phyloP scores from a whole-genome alignment of 2,888 invertebrate species.

The Meiosimyza decipiens region DNA sequence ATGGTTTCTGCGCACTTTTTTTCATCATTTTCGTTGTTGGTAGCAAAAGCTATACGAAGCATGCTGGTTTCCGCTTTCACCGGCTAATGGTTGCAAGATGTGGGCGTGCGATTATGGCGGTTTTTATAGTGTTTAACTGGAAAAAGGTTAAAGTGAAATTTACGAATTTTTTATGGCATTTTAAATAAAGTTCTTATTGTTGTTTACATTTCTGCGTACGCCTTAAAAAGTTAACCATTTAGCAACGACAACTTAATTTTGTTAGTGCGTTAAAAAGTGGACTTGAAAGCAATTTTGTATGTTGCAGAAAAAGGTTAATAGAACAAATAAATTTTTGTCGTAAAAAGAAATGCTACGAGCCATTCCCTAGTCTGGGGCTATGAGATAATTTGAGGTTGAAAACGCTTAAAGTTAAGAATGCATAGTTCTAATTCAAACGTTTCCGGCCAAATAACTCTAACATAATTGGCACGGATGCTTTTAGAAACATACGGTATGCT shows the following conservation, averaged over 20 bases:
- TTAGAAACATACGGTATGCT: too few relatives aligned
- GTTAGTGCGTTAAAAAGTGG: not conserved
- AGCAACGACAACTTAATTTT: too few relatives aligned
- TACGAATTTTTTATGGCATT: not conserved
- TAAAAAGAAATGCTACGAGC: not conserved
- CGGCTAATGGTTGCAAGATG: not conserved
- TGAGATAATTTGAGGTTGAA: too few relatives aligned
- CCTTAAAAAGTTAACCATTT: too few relatives aligned
- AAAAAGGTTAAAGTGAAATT: too few relatives aligned
- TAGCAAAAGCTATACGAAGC: not conserved
- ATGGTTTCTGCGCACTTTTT: not conserved
- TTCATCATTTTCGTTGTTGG: not conserved
- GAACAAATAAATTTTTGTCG: not conserved
- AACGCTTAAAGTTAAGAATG: too few relatives aligned
- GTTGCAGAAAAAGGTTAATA: not conserved
- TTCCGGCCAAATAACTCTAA: too few relatives aligned
- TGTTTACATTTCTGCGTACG: not conserved
- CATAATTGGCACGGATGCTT: too few relatives aligned
- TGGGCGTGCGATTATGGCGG: not conserved
- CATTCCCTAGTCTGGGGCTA: too few relatives aligned
- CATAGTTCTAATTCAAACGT: too few relatives aligned
- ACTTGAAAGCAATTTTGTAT: not conserved
- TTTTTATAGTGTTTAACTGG: not conserved
- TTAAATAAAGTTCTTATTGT: slow-evolving; percentile 17
- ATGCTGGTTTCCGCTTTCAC: not conserved